phyloP scores from a whole-genome alignment of 2,888 invertebrate genomes.

The Drosophila rubida region DNA sequence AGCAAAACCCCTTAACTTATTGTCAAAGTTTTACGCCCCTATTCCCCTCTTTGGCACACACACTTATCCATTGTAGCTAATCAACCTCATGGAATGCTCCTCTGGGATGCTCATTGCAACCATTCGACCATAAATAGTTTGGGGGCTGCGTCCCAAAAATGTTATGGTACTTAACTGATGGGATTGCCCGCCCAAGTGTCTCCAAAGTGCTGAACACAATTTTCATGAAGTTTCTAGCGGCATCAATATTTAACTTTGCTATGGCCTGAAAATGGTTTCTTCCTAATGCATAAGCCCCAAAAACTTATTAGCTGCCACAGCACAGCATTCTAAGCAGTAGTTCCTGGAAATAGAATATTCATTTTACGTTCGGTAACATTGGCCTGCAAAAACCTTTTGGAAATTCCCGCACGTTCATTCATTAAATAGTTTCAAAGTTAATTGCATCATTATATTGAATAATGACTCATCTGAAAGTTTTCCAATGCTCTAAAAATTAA shows the following conservation, averaged over 20 bases:
- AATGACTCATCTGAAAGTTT: neutral
- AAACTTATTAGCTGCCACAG: neutral
- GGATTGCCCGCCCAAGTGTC: constrained; percentile 9
- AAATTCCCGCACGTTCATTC: neutral
- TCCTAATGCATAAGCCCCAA: neutral
- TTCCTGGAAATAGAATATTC: neutral
- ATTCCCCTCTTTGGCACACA: constrained; percentile 7
- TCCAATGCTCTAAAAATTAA: too few species aligned
- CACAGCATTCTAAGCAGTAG: neutral
- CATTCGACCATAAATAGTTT: constrained; percentile 39
- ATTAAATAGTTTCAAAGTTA: neutral
- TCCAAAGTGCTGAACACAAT: constrained; percentile 21
- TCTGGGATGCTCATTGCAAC: constrained; percentile 22
- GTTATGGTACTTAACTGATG: constrained; percentile 20
- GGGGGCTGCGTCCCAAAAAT: constrained; percentile 16
- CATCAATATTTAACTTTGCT: constrained; percentile 25
- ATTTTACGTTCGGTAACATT: neutral
- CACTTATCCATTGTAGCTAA: constrained; percentile 36
- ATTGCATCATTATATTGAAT: neutral
- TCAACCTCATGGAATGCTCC: constrained; percentile 24
- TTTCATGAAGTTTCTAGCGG: constrained; percentile 16
- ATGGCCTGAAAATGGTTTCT: neutral
- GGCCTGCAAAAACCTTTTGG: neutral
- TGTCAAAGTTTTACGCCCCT: constrained; percentile 34
- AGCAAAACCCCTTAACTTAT: constrained; percentile 31